Evolutionary conservation across 2,888 invertebrate genomes (phyloP), one percentile per base, ranked within the genome.

Genomic region (Caradrina kadenii): DNA sequence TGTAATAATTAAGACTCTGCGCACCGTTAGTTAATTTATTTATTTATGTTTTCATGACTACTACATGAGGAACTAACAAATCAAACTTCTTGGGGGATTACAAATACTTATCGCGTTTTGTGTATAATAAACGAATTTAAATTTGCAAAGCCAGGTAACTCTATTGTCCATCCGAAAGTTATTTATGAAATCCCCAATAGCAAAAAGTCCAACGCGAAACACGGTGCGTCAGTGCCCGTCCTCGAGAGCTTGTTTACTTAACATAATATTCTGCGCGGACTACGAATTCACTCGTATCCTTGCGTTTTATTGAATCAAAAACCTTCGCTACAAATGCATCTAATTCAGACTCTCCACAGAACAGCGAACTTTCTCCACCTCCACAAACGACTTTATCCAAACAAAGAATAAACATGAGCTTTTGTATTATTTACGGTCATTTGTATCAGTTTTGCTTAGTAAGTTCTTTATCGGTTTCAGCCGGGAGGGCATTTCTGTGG

Each of bases 241-340:
- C 85, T 82, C 86, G 81, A 82, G 81, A 86, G 87, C 87, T 88
- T 91, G 88, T 92, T 92, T 92, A 90, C 88, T 90, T 89, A 90
- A 89, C 89, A 91, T 90, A 90, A 89, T 89, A 89, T 88, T 89
- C 87, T 79, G 76, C 69, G 79, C 82, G 79, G 83, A 86, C 88
- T 86, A 78, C 86, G 83, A 88, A 88, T 86, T 83, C 87, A 82
- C 86, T 87, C 87, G 82, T 86, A 87, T 89, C 84, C 82, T 86
- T 81, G 82, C 85, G 79, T 87, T 87, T 86, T 89, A 91, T 90
- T 91, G 86, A 91, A 91, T 91, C 87, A 87, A 88, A 88, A 88
- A 86, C 82, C 86, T 84, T 86, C 81, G 82, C 84, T 82, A 84
- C 86, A 85, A 84, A 83, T 83, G 82, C 85, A 87, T 86, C 85